Evolutionary conservation across 92 coral and sea anemone genomes (phyloP).

Genomic region (Meandrina meandrites): DNA sequence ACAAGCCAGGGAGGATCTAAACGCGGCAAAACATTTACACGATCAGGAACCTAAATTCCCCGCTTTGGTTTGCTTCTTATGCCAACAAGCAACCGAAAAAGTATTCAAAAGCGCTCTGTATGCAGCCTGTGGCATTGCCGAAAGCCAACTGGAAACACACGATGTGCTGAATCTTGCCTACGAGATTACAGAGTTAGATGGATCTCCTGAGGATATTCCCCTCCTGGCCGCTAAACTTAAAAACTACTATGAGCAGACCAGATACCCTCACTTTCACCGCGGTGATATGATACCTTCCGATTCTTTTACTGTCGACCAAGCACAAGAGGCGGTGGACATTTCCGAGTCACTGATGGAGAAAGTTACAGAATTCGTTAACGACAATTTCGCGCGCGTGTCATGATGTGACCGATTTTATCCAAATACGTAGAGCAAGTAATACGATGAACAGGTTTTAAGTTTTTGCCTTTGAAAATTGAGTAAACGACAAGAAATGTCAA

Average conservation of each 20-base stretch:
- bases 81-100: slow-evolving; percentile 94
- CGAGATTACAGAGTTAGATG: slow-evolving; percentile 80
- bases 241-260: slow-evolving; percentile 88
- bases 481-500: neutral
- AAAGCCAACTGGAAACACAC: slow-evolving; percentile 91
- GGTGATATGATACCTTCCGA: slow-evolving; percentile 81
- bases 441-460: neutral
- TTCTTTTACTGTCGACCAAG: slow-evolving; percentile 80
- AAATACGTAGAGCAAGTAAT: neutral
- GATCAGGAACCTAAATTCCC: slow-evolving; percentile 66
- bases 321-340: slow-evolving; percentile 77
- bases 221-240: slow-evolving; percentile 81
- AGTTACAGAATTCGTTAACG: slow-evolving; percentile 67
- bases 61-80: slow-evolving; percentile 85
- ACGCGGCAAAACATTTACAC: slow-evolving; percentile 76
- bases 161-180: slow-evolving; percentile 91
- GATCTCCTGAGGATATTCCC: slow-evolving; percentile 82
- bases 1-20: slow-evolving; percentile 84
- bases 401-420: neutral
- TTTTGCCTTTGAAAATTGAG: neutral
- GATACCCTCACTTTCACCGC: slow-evolving; percentile 93
- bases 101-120: slow-evolving; percentile 86
- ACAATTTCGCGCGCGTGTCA: slow-evolving; percentile 65
- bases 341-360: slow-evolving; percentile 66
- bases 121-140: slow-evolving; percentile 89